These are phyloP conservation scores for Phengaris alcon DNA, from an alignment of 2,888 invertebrate genomes.

Conservation along the genomic window DNA sequence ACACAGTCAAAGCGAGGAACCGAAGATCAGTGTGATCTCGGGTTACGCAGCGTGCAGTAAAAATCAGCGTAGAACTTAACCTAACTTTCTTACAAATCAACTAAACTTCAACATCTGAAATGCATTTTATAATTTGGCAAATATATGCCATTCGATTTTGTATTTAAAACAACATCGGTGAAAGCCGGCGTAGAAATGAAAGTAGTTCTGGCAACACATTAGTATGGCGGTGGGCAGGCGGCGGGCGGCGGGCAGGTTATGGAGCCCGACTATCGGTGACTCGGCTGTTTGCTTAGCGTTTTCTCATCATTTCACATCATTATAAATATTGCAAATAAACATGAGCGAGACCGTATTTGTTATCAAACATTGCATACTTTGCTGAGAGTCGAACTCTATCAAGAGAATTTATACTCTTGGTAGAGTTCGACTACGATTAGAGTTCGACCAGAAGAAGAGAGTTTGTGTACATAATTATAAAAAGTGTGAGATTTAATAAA, in stretches of 20 bases:
- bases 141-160: conserved; percentile 50
- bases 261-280: conserved; percentile 36
- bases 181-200: conserved; percentile 76
- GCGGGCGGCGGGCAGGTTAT: conserved; percentile 20
- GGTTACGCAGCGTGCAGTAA: too few relatives aligned
- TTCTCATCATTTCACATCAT: conserved; percentile 60
- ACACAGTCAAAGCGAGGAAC: too few relatives aligned
- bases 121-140: background rate
- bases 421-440: too few relatives aligned
- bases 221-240: conserved; percentile 44
- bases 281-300: conserved; percentile 53
- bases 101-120: background rate
- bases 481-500: too few relatives aligned
- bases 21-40: too few relatives aligned
- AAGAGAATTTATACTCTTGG: background rate
- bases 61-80: too few relatives aligned
- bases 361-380: background rate
- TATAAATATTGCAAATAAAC: conserved; percentile 23
- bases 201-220: conserved; percentile 73
- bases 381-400: background rate
- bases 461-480: too few relatives aligned
- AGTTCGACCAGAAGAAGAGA: background rate
- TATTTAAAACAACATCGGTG: conserved; percentile 66
- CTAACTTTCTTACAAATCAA: background rate
- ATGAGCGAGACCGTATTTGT: background rate